Evolutionary conservation across 2,113 vertebrate species (phyloP), one percentile per base, ranked within the genome.

Genomic region (Donacobius atricapilla): DNA sequence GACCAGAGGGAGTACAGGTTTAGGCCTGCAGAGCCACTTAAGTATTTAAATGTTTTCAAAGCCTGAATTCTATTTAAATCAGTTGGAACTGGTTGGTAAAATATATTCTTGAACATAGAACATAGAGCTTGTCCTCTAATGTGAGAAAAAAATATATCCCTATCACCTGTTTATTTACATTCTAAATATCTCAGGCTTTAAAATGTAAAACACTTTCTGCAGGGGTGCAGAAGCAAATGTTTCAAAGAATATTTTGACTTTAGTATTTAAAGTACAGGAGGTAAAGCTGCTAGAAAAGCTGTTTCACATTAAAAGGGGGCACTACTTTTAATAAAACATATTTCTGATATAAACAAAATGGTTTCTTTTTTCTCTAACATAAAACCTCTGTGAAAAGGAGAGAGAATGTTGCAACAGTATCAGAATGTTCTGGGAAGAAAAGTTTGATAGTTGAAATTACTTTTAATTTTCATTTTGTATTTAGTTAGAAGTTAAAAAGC

Each of bases 31-130:
- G 50, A 83, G 44, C 21, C 21, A 53, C 28, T 72, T 72, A 76
- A 60, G 42, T 31, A 45, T 76, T 92, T 92, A 85, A 93, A 88
- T 40, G 20, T 85, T 88, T 95, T 57, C 53, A 83, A 80, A 93
- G n/a, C n/a, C 37, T 79, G 53, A 88, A 76, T 76, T 87, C 48
- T 60, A 18, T 83, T 90, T 87, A 80, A 76, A 82, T 77, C 5
- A 1, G 15, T 65, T 80, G 53, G 66, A 93, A 23, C 13, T 69
- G 33, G 11, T 42, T 86, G 53, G 53, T 66, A 80, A 81, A 76
- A 83, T 22, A 42, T 15, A 9, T 79, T 68, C 40, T 83, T 77
- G 45, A 91, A 20, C 40, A 72, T 2, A 31, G 35, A 72, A 64
- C 10, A 25, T 6, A 82, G 13, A 68, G 10, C 33, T 16, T 6